These are phyloP conservation scores for Adoxophyes honmai DNA, from an alignment of 1,140 invertebrate genomes.

Conservation along the genomic window DNA sequence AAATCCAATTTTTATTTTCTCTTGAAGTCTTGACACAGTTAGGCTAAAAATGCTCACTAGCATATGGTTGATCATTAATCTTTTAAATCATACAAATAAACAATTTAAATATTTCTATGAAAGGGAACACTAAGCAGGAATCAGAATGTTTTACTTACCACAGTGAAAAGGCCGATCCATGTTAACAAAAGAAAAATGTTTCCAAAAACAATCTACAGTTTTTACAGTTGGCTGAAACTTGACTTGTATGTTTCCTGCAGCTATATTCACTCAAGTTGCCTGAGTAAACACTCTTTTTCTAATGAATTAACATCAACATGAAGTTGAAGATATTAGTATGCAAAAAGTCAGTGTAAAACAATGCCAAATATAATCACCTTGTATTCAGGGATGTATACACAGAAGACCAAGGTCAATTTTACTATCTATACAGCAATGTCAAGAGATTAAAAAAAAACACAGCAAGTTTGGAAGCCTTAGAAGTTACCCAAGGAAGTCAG, in stretches of 20 bases:
- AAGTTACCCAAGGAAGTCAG: conserved; percentile 31
- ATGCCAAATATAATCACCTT: conserved; percentile 9
- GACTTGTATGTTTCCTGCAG: conserved; percentile 27
- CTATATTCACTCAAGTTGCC: conserved; percentile 50
- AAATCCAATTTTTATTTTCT: no score
- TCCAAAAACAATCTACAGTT: conserved; percentile 32
- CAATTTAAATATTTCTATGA: no score
- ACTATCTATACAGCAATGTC: conserved; percentile 16
- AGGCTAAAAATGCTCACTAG: conserved; percentile 14
- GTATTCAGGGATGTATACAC: background rate
- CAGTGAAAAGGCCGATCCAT: conserved; percentile 56
- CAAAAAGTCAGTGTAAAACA: conserved; percentile 23
- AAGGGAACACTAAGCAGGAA: no score
- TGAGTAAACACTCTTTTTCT: conserved; percentile 25
- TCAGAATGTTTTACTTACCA: conserved; percentile 39
- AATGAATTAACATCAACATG: conserved; percentile 31
- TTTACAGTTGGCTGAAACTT: conserved; percentile 65
- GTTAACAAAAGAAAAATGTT: conserved; percentile 30
- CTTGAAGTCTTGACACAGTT: no score
- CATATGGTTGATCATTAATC: conserved; percentile 7
- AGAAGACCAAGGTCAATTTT: conserved; percentile 23
- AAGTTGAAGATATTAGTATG: conserved; percentile 42
- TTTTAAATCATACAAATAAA: background rate
- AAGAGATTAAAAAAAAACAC: conserved; percentile 5
- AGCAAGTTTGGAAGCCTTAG: conserved; percentile 35